Evolutionary conservation across 2,888 invertebrate genomes (phyloP), one percentile per base, ranked within the genome.

Genomic region (Gibbula magus): DNA sequence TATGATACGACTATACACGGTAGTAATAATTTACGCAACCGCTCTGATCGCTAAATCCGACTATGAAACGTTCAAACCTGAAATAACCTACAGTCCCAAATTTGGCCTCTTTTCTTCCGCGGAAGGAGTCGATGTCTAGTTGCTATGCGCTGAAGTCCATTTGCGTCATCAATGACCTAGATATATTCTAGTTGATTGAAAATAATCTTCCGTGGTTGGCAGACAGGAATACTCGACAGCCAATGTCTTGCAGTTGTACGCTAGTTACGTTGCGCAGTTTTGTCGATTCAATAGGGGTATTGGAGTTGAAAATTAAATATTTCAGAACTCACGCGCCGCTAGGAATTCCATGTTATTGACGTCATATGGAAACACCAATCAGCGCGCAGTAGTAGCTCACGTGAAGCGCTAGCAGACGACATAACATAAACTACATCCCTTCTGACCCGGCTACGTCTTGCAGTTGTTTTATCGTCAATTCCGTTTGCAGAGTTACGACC

Each of bases 111-210:
- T 78, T 83, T 79, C 75, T 67, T 79, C 35, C 53, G 83, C 83
- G 83, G 83, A 81, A 45, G 67, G 56, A 45, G 54, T 75, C 51
- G 35, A 51, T 45, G n/a, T 56, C 74, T 74, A 53, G 85, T 85
- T 82, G 79, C 83, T 84, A 85, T 78, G 85, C 81, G 77, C 80
- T 66, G 78, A 75, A 84, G 79, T 75, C 77, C 61, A 83, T 86
- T 84, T 83, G 84, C 84, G 83, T 86, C 86, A 86, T 84, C 82
- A 81, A 39, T 85, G 85, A 81, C 85, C 85, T 79, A 84, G 79
- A 66, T 83, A 75, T 35, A 35, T 53, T 52, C 54, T 54, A 20
- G 18, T 25, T 52, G 54, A 35, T 54, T 52, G 75, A 75, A 75
- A 75, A 54, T 75, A 54, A 53, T 54, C 54, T 53, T 29, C 54